Base-by-base conservation (phyloP, 2,113 vertebrate genomes). In the Odontesthes bonariensis region DNA sequence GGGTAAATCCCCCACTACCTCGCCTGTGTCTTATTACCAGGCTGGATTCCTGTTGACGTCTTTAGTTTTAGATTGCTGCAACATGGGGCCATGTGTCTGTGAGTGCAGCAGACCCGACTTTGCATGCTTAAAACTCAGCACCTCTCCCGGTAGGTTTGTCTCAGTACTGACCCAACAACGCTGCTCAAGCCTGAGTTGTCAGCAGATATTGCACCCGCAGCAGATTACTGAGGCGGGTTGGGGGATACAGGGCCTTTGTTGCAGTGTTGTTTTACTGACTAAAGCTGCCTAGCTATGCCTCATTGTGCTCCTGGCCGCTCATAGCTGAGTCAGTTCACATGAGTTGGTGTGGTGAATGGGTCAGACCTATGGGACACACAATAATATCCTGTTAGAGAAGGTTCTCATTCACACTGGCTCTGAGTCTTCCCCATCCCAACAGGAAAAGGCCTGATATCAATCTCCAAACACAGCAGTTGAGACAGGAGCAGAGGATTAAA, bases 201-300 rank as follows among this genome's bases (percentile, higher is more conserved):
- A 93, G 90, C 90, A 93, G 84, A 92, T 93, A 86, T 69, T 84
- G 86, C 53, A 61, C 75, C 90, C 84, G 77, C 91, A 92, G 91
- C 89, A 92, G 90, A 92, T 91, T 91, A 87, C 68, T 70, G 83
- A 54, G 90, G 83, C 85, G 9, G 60, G 78, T 69, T 23, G 90
- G 83, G 84, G 88, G 84, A 93, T 88, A 89, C 84, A 81, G 75
- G 77, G 73, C 87, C 85, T 92, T 92, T 93, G 92, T 92, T 83
- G 79, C 69, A 0, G 59, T 88, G 91, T 92, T 91, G 83, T 89
- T 92, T 89, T 85, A 89, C 88, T 84, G 73, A 87, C 83, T 83
- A 40, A 27, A 79, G 76, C 86, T 74, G 78, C 77, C 73, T 86
- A 38, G 77, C 82, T 53, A 70, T n/a, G 66, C 65, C 73, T 69